A percentile compares a stretch with the other conserved stretches of the same genome.
These are phyloP conservation scores for Ophion ventricosus DNA, from an alignment of 2,888 invertebrate genomes.

Conservation along the genomic window DNA sequence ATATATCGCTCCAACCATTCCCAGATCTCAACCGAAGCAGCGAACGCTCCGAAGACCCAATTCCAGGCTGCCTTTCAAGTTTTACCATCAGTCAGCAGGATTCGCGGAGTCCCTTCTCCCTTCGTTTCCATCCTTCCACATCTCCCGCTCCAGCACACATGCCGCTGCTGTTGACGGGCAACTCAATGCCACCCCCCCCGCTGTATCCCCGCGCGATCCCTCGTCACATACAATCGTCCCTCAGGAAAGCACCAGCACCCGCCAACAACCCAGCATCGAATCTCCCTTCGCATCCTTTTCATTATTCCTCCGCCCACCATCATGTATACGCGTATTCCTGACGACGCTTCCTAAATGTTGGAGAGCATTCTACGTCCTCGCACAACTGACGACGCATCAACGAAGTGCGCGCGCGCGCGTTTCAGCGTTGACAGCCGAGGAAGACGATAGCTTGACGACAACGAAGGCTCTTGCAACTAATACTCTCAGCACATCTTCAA, in stretches of 20 bases:
- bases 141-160: constrained; percentile 45
- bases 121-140: constrained; percentile 53
- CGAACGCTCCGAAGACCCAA: constrained; percentile 71
- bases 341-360: constrained; percentile 14
- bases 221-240: constrained; percentile 69
- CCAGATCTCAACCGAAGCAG: constrained; percentile 53
- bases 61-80: constrained; percentile 74
- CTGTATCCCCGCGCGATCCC: constrained; percentile 41
- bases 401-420: no score
- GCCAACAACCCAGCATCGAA: constrained; percentile 24
- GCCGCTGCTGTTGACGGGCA: constrained; percentile 66
- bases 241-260: constrained; percentile 54
- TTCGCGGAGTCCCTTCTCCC: constrained; percentile 65
- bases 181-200: constrained; percentile 68
- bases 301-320: constrained; percentile 52
- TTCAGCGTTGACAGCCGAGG: constrained; percentile 16
- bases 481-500: constrained; percentile 68
- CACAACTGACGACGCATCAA: no score
- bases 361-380: constrained; percentile 6
- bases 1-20: constrained; percentile 55
- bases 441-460: constrained; percentile 13
- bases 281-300: constrained; percentile 47
- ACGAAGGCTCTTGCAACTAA: constrained; percentile 9
- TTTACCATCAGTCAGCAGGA: constrained; percentile 74
- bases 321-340: constrained; percentile 41